Percentiles rank a stretch among this genome's conserved stretches.
phyloP scores from a whole-genome alignment of 2,797 vertebrate genomes.

The Rhodeus uyekii region DNA sequence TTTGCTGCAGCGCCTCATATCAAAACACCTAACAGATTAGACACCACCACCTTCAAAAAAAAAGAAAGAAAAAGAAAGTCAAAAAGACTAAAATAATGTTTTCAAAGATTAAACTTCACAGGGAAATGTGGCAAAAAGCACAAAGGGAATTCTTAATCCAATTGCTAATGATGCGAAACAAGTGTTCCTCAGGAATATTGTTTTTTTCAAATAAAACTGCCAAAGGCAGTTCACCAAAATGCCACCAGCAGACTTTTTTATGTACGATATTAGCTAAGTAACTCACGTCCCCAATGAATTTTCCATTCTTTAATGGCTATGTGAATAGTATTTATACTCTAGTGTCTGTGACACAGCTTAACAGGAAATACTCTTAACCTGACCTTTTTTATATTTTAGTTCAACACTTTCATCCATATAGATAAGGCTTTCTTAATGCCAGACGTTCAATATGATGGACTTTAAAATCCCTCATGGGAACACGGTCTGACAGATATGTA shows the following conservation, averaged over 20 bases:
- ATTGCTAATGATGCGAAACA: conserved; percentile 29
- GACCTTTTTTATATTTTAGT: background rate
- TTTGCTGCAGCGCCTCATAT: conserved; percentile 23
- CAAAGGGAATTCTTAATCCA: conserved; percentile 43
- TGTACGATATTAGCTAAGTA: conserved; percentile 2
- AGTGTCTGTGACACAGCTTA: background rate
- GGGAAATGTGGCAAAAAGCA: conserved; percentile 7
- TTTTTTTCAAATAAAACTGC: conserved; percentile 51
- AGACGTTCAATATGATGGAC: background rate
- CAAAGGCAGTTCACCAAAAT: conserved; percentile 46
- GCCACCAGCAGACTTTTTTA: conserved; percentile 28
- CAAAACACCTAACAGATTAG: conserved; percentile 36
- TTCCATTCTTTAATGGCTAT: background rate
- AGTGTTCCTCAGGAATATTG: conserved; percentile 27
- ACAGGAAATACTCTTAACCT: background rate
- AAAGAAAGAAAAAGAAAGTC: background rate
- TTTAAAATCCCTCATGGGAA: background rate
- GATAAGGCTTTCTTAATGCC: background rate
- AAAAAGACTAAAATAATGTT: background rate
- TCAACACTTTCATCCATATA: background rate
- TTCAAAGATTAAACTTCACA: conserved; percentile 35
- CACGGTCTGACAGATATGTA: background rate
- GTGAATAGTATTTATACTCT: background rate
- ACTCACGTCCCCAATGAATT: background rate
- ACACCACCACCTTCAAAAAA: conserved; percentile 12